phyloP scores from a whole-genome alignment of 2,888 invertebrate species.

The Hyles lineata region DNA sequence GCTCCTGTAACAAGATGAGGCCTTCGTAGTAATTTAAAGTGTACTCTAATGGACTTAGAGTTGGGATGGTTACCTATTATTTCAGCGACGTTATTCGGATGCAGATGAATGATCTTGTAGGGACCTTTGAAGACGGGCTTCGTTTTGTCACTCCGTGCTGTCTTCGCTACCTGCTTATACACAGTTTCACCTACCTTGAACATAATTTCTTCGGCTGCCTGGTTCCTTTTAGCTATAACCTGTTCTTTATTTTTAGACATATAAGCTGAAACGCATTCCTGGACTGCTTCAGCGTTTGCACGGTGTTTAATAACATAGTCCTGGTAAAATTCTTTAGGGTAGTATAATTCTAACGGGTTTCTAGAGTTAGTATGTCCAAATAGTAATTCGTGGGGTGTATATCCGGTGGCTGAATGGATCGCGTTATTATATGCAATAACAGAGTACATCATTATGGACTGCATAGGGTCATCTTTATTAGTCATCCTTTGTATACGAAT shows the following conservation, averaged over 20 bases:
- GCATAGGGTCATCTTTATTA: conserved; percentile 39
- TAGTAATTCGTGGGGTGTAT: conserved; percentile 47
- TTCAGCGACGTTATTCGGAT: conserved; percentile 45
- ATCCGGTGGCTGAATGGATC: conserved; percentile 46
- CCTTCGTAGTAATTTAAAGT: conserved; percentile 43
- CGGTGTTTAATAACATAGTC: conserved; percentile 89
- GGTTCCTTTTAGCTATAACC: conserved; percentile 37
- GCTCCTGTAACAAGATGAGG: conserved; percentile 44
- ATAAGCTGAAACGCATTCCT: conserved; percentile 38
- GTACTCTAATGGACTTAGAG: conserved; percentile 45
- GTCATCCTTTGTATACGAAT: conserved; percentile 43
- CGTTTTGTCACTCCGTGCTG: conserved; percentile 41
- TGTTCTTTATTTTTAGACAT: conserved; percentile 35
- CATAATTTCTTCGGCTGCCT: conserved; percentile 34
- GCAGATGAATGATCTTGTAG: conserved; percentile 43
- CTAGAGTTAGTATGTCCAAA: conserved; percentile 47
- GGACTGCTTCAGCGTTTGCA: conserved; percentile 39
- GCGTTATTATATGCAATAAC: conserved; percentile 48
- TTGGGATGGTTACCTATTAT: conserved; percentile 42
- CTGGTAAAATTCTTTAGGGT: conserved; percentile 78
- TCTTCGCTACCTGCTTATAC: conserved; percentile 46
- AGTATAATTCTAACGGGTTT: conserved; percentile 50
- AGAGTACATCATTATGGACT: conserved; percentile 41
- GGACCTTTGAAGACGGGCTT: conserved; percentile 41
- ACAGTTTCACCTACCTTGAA: conserved; percentile 45